Evolutionary conservation across 2,797 vertebrate genomes (phyloP).

Genomic region (Urophycis tenuis): DNA sequence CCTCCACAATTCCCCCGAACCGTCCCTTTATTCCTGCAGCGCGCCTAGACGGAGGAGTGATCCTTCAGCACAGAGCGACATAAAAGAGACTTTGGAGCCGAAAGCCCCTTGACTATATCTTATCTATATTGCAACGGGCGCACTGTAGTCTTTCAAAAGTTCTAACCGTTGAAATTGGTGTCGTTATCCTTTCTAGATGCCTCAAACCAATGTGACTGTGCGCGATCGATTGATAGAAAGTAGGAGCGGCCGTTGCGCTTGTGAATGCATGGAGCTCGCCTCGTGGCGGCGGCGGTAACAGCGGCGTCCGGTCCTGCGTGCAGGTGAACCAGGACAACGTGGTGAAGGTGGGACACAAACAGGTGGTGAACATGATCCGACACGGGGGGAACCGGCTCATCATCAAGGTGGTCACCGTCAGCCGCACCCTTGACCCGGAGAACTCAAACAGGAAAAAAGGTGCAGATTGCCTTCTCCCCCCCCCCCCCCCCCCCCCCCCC

Average conservation of each 20-base stretch:
- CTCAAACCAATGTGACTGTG: too few relatives aligned
- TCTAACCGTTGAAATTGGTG: too few relatives aligned
- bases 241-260: too few relatives aligned
- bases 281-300: background rate
- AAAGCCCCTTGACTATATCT: too few relatives aligned
- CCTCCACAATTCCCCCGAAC: too few relatives aligned
- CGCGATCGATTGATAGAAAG: background rate
- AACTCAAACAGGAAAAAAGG: constrained; percentile 87
- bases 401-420: constrained; percentile 86
- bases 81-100: background rate
- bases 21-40: too few relatives aligned
- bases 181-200: too few relatives aligned
- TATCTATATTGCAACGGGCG: too few relatives aligned
- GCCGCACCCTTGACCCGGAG: constrained; percentile 82
- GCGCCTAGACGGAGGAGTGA: too few relatives aligned
- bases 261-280: background rate
- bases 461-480: constrained; percentile 47
- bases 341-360: constrained; percentile 85
- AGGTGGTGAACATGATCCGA: constrained; percentile 87
- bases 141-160: too few relatives aligned
- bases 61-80: too few relatives aligned
- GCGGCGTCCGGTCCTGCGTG: background rate
- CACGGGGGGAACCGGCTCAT: constrained; percentile 82
- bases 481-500: background rate
- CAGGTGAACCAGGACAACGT: constrained; percentile 87